phyloP scores from a whole-genome alignment of 2,797 vertebrate species.

The Helostoma temminkii region DNA sequence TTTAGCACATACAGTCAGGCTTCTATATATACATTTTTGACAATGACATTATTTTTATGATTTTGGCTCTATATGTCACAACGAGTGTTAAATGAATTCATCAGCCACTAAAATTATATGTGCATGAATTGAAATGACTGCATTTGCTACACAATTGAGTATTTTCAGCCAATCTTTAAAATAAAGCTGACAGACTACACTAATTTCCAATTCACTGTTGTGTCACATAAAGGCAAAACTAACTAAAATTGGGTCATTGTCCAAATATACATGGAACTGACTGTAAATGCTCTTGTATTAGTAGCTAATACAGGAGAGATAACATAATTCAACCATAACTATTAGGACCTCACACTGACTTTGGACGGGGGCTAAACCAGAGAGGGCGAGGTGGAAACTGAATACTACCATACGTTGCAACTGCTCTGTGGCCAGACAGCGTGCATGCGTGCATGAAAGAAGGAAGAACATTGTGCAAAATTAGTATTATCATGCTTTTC shows the following conservation, averaged over 20 bases:
- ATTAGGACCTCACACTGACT: slow-evolving; percentile 71
- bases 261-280: not conserved
- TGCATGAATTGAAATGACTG: too few relatives aligned
- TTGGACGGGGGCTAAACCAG: slow-evolving; percentile 78
- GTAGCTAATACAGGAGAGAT: slow-evolving; percentile 45
- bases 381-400: slow-evolving; percentile 74
- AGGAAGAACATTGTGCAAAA: slow-evolving; percentile 72
- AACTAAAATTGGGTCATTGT: not conserved
- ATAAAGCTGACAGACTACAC: too few relatives aligned
- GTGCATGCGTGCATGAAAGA: slow-evolving; percentile 82
- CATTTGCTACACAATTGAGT: too few relatives aligned
- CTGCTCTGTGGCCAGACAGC: slow-evolving; percentile 80
- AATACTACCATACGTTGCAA: slow-evolving; percentile 82
- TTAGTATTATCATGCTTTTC: slow-evolving; percentile 79
- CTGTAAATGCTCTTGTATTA: slow-evolving; percentile 40
- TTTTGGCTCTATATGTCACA: not conserved
- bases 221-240: not conserved
- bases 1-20: slow-evolving; percentile 22
- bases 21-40: not conserved
- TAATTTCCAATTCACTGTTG: too few relatives aligned
- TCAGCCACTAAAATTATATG: too few relatives aligned
- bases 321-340: slow-evolving; percentile 54
- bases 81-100: not conserved
- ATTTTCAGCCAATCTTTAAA: too few relatives aligned
- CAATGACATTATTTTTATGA: not conserved